Base-by-base conservation (phyloP, 2,113 vertebrate genomes). In the Halcyon senegalensis region DNA sequence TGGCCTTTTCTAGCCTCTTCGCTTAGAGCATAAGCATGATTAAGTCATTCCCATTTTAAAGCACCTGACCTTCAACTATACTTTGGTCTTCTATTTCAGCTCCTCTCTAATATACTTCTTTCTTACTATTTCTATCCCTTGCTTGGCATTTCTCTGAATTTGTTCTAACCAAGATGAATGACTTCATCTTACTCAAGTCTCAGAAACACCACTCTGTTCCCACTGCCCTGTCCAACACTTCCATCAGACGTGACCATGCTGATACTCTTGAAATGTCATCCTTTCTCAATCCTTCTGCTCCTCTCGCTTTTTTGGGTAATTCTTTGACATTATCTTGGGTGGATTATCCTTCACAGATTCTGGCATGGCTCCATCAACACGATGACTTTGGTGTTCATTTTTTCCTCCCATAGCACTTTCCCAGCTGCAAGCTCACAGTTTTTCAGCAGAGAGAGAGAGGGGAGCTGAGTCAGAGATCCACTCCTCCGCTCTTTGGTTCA, bases 391-490 rank as follows among this genome's bases (percentile, higher is more conserved):
- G 80, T 17, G 70, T 83, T 93, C 13, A 4, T 56, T 93, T 84
- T 62, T 41, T 15, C 55, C 30, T 92, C 67, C 60, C 17, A 46
- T 70, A 55, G 69, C 68, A 59, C 35, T 92, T 94, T 70, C 55
- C 72, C 89, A 90, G 86, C 86, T 95, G 83, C 70, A 90, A 83
- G 53, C 82, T 94, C 62, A 64, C 48, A 79, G 67, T 83, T 88
- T 80, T 31, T 86, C 83, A 92, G 91, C 91, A 90, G 51, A 74
- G 56, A 67, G 50, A 62, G 50, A 56, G 58, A 60, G 27, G 17
- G 58, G 48, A 83, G 81, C 72, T 84, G 92, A 97, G 88, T 94
- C 94, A 95, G 76, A 90, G 55, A 89, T 90, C 63, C 55, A 80
- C 56, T 85, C 67, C 83, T 86, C 75, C 15, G 1, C 67, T 86